phyloP scores from a whole-genome alignment of 1,140 invertebrate species.

The Nymphalis io region DNA sequence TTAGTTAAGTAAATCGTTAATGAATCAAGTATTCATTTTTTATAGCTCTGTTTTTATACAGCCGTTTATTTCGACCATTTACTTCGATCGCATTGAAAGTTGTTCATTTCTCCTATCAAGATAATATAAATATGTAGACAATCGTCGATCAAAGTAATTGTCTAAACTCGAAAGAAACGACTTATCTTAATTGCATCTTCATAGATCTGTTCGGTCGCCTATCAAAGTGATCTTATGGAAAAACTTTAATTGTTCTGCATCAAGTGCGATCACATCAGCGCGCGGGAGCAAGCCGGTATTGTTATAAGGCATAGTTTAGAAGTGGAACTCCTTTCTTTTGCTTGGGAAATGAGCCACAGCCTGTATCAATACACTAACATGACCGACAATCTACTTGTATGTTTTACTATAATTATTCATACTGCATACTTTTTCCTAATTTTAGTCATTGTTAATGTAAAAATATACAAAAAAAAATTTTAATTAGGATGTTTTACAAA shows the following conservation, averaged over 20 bases:
- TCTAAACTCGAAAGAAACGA: slow-evolving; percentile 20
- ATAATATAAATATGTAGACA: slow-evolving; percentile 14
- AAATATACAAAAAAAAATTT: too few relatives aligned
- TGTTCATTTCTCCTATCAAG: not conserved
- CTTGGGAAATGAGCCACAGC: slow-evolving; percentile 65
- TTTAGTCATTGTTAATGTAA: too few relatives aligned
- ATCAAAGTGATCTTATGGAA: slow-evolving; percentile 39
- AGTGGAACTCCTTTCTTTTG: slow-evolving; percentile 69
- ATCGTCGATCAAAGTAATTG: slow-evolving; percentile 16
- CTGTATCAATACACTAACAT: slow-evolving; percentile 16
- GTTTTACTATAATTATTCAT: not conserved
- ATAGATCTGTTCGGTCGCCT: slow-evolving; percentile 16
- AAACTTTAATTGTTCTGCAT: slow-evolving; percentile 52
- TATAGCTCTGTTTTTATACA: too few relatives aligned
- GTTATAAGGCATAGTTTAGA: slow-evolving; percentile 59
- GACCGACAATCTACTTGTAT: not conserved
- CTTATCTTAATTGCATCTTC: slow-evolving; percentile 35
- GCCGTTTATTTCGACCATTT: too few relatives aligned
- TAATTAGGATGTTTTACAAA: too few relatives aligned
- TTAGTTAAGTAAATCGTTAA: too few relatives aligned
- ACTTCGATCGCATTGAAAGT: not conserved
- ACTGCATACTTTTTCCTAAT: too few relatives aligned
- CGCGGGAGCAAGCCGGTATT: slow-evolving; percentile 52
- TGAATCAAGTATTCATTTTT: too few relatives aligned
- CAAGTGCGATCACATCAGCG: slow-evolving; percentile 43